Conservation (phyloP, 1,140 invertebrate genomes). For the Samia ricini region DNA sequence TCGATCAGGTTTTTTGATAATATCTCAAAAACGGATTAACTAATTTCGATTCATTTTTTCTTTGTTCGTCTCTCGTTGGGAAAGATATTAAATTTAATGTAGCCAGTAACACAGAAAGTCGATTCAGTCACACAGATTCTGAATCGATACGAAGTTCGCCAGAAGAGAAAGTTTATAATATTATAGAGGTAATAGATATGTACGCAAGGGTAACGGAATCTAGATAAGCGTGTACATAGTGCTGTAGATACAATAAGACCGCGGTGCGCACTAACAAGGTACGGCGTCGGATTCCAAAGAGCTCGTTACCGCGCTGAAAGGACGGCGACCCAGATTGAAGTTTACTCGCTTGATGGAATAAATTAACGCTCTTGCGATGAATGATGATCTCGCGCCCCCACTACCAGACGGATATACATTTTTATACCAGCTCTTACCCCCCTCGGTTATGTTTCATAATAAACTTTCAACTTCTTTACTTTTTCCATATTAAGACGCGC, state of each 20-base stretch:
- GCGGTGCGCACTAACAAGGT: constrained; percentile 17
- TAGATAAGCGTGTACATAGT: constrained; percentile 7
- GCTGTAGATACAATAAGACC: background rate
- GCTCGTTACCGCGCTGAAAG: constrained; percentile 37
- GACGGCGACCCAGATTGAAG: constrained; percentile 32
- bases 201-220: background rate
- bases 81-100: no score
- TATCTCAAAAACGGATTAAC: no score
- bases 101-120: no score
- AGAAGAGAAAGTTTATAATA: background rate
- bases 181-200: background rate
- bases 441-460: background rate
- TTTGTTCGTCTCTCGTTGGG: no score
- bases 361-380: constrained; percentile 30
- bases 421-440: background rate
- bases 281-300: constrained; percentile 11
- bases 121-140: no score
- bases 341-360: constrained; percentile 43
- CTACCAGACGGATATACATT: background rate
- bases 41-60: no score
- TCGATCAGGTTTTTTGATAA: no score
- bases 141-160: no score
- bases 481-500: no score
- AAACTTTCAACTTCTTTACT: no score
- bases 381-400: constrained; percentile 5